These are phyloP conservation scores for Spodoptera exigua DNA, from an alignment of 2,888 invertebrate species.

Conservation along the genomic window DNA sequence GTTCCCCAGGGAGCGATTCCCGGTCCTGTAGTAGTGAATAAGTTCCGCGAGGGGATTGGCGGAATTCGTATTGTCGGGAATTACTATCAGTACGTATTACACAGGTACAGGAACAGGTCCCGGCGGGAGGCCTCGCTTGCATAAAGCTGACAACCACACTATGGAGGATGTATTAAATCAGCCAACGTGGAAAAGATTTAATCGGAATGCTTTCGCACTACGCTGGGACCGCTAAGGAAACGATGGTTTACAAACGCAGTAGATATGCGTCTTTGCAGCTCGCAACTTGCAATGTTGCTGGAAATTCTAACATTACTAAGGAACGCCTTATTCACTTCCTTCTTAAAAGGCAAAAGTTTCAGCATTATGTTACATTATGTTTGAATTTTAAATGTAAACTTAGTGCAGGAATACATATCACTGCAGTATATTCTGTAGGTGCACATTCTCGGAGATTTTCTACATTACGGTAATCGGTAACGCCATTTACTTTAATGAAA, in stretches of 20 bases:
- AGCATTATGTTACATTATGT: conserved; percentile 1
- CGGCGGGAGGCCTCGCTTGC: conserved; percentile 29
- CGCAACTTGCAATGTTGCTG: conserved; percentile 29
- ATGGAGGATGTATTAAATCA: conserved; percentile 56
- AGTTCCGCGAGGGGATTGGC: conserved; percentile 23
- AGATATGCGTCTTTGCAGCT: conserved; percentile 29
- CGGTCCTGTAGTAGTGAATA: conserved; percentile 32
- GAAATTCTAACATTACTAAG: conserved; percentile 22
- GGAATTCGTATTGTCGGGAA: conserved; percentile 27
- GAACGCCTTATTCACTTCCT: conserved; percentile 5
- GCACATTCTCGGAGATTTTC: background rate
- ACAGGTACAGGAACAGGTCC: conserved; percentile 36
- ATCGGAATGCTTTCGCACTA: conserved; percentile 47
- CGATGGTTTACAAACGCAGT: conserved; percentile 20
- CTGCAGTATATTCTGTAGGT: background rate
- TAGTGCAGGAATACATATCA: background rate
- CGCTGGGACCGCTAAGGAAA: conserved; percentile 26
- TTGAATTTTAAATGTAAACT: conserved; percentile 4
- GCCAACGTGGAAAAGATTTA: conserved; percentile 50
- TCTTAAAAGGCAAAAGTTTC: conserved; percentile 1
- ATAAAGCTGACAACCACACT: conserved; percentile 45
- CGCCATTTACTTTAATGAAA: conserved; percentile 18
- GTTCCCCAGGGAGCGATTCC: conserved; percentile 39
- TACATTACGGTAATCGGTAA: conserved; percentile 6
- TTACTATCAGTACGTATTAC: conserved; percentile 25